Conservation (phyloP, 2,113 vertebrate species). For the Siphamia tubifer region DNA sequence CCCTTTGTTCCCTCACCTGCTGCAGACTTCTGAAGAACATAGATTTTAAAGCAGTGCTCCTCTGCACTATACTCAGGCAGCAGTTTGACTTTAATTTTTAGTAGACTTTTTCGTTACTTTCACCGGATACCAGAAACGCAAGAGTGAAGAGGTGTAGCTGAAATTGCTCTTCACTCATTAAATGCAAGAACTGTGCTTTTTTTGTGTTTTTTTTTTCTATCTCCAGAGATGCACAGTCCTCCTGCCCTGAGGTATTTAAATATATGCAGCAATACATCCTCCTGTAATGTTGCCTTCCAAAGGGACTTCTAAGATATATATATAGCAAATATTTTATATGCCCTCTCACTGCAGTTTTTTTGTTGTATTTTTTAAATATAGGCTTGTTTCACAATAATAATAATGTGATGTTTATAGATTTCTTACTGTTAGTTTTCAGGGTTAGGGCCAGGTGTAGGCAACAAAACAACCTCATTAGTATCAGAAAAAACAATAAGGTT, state of each 20-base stretch:
- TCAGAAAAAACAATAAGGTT: too few species aligned
- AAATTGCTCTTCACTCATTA: conserved; percentile 28
- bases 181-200: background rate
- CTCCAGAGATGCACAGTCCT: background rate
- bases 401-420: too few species aligned
- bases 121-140: background rate
- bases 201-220: conserved; percentile 4
- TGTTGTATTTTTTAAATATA: too few species aligned
- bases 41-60: background rate
- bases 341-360: too few species aligned
- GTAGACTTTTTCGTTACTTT: background rate
- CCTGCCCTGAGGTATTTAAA: conserved; percentile 9
- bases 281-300: background rate
- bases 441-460: too few species aligned
- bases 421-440: too few species aligned
- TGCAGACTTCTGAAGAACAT: background rate
- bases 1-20: background rate
- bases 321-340: too few species aligned
- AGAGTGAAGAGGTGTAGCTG: background rate
- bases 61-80: background rate
- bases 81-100: conserved; percentile 1
- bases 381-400: too few species aligned
- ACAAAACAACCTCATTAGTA: too few species aligned
- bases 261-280: conserved; percentile 11
- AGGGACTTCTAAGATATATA: background rate